Base-by-base conservation (phyloP, 1,140 invertebrate species). In the Diabrotica undecimpunctata region DNA sequence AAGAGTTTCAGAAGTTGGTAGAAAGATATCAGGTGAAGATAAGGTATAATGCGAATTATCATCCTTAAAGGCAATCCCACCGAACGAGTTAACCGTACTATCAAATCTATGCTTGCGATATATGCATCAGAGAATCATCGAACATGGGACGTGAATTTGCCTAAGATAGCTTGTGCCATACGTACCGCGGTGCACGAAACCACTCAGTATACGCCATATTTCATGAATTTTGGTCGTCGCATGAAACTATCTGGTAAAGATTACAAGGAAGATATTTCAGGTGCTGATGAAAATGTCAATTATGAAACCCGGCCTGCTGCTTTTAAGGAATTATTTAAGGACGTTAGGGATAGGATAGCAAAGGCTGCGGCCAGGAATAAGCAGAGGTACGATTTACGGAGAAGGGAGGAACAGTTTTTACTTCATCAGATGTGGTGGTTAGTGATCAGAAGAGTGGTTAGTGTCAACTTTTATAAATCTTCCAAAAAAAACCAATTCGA, bases 61-160 rank as follows among this genome's bases (percentile, higher is more conserved):
- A n/a, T n/a, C n/a, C n/a, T n/a, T n/a, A n/a, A n/a, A n/a, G n/a
- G n/a, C n/a, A n/a, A n/a, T n/a, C n/a, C n/a, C n/a, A n/a, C n/a
- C n/a, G n/a, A n/a, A n/a, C n/a, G n/a, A n/a, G n/a, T n/a, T n/a
- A n/a, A n/a, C n/a, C n/a, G n/a, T n/a, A n/a, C n/a, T n/a, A n/a
- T n/a, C n/a, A n/a, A n/a, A n/a, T n/a, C n/a, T n/a, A n/a, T n/a
- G n/a, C 52, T 68, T 7, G 46, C 54, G 0, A 25, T 38, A 1
- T 68, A 62, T 54, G 53, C 59, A 6, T 10, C 54, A 11, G 54
- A 50, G 46, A 55, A 63, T 53, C 61, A 66, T 11, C 54, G 39
- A 25, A 51, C n/a, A 8, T 66, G 65, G 61, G 65, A 66, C 55
- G 7, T n/a, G 6, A 10, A 53, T 38, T 36, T 66, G 46, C 7